phyloP scores from a whole-genome alignment of 2,113 vertebrate species.

The Clarias batrachus region DNA sequence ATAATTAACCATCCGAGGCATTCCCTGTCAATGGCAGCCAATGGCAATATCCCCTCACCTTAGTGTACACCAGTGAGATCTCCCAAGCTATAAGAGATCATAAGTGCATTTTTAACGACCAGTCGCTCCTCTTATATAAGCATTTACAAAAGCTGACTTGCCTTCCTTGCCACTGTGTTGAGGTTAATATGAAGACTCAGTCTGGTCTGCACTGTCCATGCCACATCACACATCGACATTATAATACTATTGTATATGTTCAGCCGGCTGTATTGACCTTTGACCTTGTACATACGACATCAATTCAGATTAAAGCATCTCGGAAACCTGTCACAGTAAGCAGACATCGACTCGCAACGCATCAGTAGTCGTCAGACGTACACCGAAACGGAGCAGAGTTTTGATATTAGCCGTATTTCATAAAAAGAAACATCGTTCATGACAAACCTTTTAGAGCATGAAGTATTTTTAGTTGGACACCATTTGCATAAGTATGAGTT shows the following conservation, averaged over 20 bases:
- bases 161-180: conserved; percentile 35
- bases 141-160: conserved; percentile 15
- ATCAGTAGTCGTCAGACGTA: conserved; percentile 35
- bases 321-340: conserved; percentile 31
- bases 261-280: conserved; percentile 23
- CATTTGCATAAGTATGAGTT: conserved; percentile 52
- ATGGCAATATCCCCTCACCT: conserved; percentile 7
- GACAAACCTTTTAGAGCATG: conserved; percentile 54
- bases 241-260: conserved; percentile 33
- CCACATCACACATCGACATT: conserved; percentile 15
- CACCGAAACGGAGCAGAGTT: conserved; percentile 30
- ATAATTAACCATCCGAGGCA: conserved; percentile 9
- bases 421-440: conserved; percentile 37
- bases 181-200: conserved; percentile 26
- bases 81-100: conserved; percentile 25
- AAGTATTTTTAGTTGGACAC: conserved; percentile 55
- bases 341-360: not conserved
- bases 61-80: conserved; percentile 22
- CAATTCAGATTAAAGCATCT: conserved; percentile 38
- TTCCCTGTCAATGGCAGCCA: conserved; percentile 8
- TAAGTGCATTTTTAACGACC: conserved; percentile 37
- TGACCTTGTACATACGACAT: conserved; percentile 44
- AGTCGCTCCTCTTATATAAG: conserved; percentile 26
- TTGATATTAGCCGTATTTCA: conserved; percentile 46
- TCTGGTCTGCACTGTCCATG: conserved; percentile 16